Percentiles rank a stretch among this genome's conserved stretches.
Evolutionary conservation across 2,113 vertebrate genomes (phyloP).

Genomic region (Eudyptes chrysolophus): DNA sequence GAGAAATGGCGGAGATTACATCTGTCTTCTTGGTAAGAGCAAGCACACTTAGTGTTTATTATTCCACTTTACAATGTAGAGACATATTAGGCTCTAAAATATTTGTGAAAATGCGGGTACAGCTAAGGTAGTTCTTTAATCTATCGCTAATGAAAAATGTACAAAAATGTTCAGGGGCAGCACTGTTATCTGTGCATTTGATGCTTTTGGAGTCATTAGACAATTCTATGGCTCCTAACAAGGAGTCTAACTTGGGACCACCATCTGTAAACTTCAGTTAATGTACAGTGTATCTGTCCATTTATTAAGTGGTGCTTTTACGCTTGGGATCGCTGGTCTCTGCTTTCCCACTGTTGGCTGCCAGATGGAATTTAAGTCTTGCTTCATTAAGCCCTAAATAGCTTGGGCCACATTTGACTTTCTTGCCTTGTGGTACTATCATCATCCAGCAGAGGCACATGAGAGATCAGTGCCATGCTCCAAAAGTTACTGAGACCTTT

Average conservation of each 20-base stretch:
- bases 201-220: background rate
- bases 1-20: background rate
- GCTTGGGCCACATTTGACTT: background rate
- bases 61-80: background rate
- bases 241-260: background rate
- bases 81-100: background rate
- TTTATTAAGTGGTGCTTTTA: background rate
- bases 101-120: background rate
- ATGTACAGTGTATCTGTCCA: background rate
- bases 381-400: background rate
- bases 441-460: background rate
- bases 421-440: background rate
- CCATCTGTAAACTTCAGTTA: background rate
- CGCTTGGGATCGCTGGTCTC: background rate
- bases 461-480: background rate
- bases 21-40: background rate
- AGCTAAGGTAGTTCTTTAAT: background rate
- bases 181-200: background rate
- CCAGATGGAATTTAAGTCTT: background rate
- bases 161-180: background rate
- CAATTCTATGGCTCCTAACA: background rate
- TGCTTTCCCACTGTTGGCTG: background rate
- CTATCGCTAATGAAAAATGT: background rate
- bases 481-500: background rate
- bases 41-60: background rate